Evolutionary conservation across 2,113 vertebrate genomes (phyloP).

Genomic region (Hippocampus guttulatus): DNA sequence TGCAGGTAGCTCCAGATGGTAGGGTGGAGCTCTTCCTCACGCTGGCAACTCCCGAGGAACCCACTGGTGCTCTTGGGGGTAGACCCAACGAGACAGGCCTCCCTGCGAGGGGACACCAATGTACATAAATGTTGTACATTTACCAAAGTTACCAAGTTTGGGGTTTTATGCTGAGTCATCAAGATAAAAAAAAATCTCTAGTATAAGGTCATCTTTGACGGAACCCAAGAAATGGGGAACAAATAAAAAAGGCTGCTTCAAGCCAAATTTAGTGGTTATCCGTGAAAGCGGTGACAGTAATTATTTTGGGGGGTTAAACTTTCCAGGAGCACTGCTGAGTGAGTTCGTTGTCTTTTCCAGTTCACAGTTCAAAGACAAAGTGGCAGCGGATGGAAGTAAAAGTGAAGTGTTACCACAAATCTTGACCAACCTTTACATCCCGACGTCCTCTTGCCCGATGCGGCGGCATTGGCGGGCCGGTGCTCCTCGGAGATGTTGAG

Average conservation of each 20-base stretch:
- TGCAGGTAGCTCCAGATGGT: slow-evolving; percentile 56
- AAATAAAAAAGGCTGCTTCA: too few relatives aligned
- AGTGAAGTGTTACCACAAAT: fast-evolving
- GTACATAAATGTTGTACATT: neutral
- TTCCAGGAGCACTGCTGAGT: too few relatives aligned
- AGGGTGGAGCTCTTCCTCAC: slow-evolving; percentile 70
- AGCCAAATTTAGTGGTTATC: too few relatives aligned
- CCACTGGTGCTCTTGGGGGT: slow-evolving; percentile 47
- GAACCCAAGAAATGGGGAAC: too few relatives aligned
- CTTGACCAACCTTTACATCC: slow-evolving; percentile 47
- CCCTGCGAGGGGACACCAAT: slow-evolving; percentile 20
- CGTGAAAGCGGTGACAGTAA: too few relatives aligned
- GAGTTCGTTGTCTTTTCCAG: too few relatives aligned
- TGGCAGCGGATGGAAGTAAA: neutral
- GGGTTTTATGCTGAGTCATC: too few relatives aligned
- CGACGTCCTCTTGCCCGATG: slow-evolving; percentile 67
- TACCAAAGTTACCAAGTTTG: too few relatives aligned
- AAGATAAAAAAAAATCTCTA: too few relatives aligned
- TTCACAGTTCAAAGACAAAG: too few relatives aligned
- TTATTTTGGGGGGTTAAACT: too few relatives aligned
- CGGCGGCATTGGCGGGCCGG: slow-evolving; percentile 75
- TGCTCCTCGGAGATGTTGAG: slow-evolving; percentile 89
- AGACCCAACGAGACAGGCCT: slow-evolving; percentile 63
- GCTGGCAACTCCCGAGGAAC: slow-evolving; percentile 20
- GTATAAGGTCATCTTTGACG: too few relatives aligned